Conservation (phyloP, 2,113 vertebrate species). For the Willisornis vidua region DNA sequence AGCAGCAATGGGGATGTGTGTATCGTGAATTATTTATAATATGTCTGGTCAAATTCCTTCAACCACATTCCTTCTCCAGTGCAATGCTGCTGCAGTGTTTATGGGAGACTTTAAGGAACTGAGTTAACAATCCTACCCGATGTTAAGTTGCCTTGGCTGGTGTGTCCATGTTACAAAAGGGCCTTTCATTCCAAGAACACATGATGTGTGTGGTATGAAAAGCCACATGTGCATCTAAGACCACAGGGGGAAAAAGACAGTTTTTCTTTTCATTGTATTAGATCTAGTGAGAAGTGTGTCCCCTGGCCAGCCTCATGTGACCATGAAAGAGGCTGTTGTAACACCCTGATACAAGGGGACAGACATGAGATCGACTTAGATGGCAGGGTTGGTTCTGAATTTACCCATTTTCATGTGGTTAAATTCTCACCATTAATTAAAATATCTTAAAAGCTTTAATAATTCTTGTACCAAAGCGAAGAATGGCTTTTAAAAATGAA, state of each 20-base stretch:
- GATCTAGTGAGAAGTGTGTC: constrained; percentile 49
- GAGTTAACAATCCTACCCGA: constrained; percentile 54
- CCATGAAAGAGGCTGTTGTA: constrained; percentile 57
- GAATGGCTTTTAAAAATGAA: not conserved
- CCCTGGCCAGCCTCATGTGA: constrained; percentile 59
- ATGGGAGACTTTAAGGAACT: constrained; percentile 11
- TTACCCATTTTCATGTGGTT: not conserved
- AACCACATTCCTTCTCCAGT: not conserved
- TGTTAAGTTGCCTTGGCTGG: constrained; percentile 60
- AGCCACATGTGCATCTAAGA: constrained; percentile 70
- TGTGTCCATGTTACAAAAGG: constrained; percentile 41
- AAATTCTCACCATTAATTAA: not conserved
- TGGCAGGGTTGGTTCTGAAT: not conserved
- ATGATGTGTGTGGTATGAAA: constrained; percentile 66
- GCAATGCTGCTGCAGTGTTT: not conserved
- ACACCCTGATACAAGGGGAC: not conserved
- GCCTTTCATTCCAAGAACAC: constrained; percentile 62
- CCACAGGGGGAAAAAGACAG: constrained; percentile 65
- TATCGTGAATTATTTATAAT: not conserved
- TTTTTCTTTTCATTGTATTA: constrained; percentile 66
- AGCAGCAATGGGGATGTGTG: not conserved
- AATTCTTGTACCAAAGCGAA: not conserved
- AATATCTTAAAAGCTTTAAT: not conserved
- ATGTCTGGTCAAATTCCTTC: not conserved
- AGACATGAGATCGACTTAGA: constrained; percentile 41